These are phyloP conservation scores for Cyclargus thomasi DNA, from an alignment of 1,140 invertebrate species.

Conservation along the genomic window DNA sequence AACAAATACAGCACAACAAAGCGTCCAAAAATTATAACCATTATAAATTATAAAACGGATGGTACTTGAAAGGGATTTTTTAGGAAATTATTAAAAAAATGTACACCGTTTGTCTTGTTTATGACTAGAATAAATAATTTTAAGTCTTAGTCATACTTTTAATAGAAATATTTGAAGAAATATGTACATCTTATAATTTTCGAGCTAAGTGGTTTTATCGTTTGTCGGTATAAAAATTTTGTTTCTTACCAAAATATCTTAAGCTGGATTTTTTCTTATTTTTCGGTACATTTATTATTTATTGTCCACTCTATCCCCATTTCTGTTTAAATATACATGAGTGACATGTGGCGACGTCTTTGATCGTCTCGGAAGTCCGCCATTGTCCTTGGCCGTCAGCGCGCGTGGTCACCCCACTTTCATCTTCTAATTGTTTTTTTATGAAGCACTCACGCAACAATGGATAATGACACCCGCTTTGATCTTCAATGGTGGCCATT, in stretches of 20 bases:
- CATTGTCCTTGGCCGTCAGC: constrained; percentile 41
- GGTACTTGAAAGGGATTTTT: constrained; percentile 6
- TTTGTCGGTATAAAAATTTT: no score
- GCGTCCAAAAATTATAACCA: constrained; percentile 61
- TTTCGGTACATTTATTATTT: neutral
- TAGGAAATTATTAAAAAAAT: neutral
- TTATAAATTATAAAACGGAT: constrained; percentile 52
- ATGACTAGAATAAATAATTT: neutral
- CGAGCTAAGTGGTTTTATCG: no score
- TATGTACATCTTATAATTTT: no score
- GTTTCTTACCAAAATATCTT: no score
- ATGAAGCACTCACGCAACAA: constrained; percentile 52
- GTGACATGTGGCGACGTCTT: constrained; percentile 32
- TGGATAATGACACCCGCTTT: constrained; percentile 56
- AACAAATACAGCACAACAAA: constrained; percentile 63
- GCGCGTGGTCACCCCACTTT: constrained; percentile 38
- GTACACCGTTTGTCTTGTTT: neutral
- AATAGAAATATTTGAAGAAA: no score
- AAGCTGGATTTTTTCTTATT: neutral
- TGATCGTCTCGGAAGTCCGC: constrained; percentile 53
- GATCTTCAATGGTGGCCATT: constrained; percentile 40
- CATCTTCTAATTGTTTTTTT: constrained; percentile 67
- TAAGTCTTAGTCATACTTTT: no score
- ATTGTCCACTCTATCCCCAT: neutral
- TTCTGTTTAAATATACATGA: constrained; percentile 8